These are phyloP conservation scores for Drosophila ustulata DNA, from an alignment of 2,888 invertebrate species.

Conservation along the genomic window DNA sequence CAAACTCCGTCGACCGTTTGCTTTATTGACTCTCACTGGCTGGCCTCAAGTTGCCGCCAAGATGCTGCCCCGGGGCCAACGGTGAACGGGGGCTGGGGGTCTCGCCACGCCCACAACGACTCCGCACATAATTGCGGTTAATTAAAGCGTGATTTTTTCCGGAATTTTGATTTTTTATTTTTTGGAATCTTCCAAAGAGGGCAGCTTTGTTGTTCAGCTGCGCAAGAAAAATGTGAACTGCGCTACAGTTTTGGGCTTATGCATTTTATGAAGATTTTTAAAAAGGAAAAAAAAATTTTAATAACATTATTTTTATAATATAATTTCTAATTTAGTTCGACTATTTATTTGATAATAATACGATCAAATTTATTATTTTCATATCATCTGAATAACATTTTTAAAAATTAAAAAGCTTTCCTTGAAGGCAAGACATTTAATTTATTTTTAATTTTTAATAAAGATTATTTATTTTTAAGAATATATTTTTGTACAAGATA, in stretches of 20 bases:
- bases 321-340: too few species aligned
- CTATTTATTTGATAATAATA: too few species aligned
- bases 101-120: conserved; percentile 57
- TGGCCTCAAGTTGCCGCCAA: conserved; percentile 47
- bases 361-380: too few species aligned
- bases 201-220: conserved; percentile 27
- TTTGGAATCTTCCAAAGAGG: neutral
- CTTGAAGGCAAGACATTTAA: too few species aligned
- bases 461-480: too few species aligned
- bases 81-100: neutral
- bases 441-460: too few species aligned
- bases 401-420: too few species aligned
- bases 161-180: conserved; percentile 19
- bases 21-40: conserved; percentile 69
- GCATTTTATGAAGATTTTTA: neutral
- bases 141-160: conserved; percentile 76
- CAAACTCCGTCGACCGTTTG: too few species aligned
- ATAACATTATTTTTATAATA: too few species aligned
- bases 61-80: conserved; percentile 33
- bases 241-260: conserved; percentile 4
- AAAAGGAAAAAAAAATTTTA: neutral
- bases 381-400: too few species aligned
- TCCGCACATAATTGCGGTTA: conserved; percentile 82
- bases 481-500: too few species aligned
- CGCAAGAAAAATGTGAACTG: conserved; percentile 25